Base-by-base conservation (phyloP, 2,888 invertebrate species). In the Galerucella nymphaeae region DNA sequence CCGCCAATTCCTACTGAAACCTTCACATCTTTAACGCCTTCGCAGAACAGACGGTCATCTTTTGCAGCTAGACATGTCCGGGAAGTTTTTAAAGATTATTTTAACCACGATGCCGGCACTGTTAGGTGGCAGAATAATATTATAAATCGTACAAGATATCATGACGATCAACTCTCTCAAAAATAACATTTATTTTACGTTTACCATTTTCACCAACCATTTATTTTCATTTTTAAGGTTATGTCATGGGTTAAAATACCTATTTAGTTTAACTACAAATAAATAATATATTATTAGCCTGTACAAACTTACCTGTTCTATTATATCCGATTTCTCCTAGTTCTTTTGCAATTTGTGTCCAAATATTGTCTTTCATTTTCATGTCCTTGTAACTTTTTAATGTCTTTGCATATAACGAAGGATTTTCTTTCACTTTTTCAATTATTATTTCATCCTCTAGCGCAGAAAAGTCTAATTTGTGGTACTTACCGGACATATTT, bases 331-430 rank as follows among this genome's bases (percentile, higher is more conserved):
- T 5, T 58, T 58, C 64, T 48, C 64, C 64, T 8, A 64, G 6
- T 64, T 64, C 42, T 18, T 63, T 41, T 38, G 63, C 14, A 64
- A 64, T 64, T 64, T 59, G 9, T 64, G 45, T 13, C 64, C 45
- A 64, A 64, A 64, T 64, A 18, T 42, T 64, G 8, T 64, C 64
- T 48, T 50, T 55, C 66, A 53, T 53, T 55, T 20, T 66, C 66
- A 66, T 66, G 66, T 66, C 18, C 66, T 66, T 53, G 66, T 50
- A 66, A 55, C 57, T 55, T 53, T 66, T 55, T 41, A 53, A 55
- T 66, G 50, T 53, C 53, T 66, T 62, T 62, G 66, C 66, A 66
- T 66, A 66, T 38, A 66, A 66, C 66, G 57, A 8, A 66, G 66
- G 30, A 55, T 66, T 66, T 66, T 55, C 30, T 66, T 66, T 38